Conservation (phyloP, 1,140 invertebrate genomes). For the Triops cancriformis region DNA sequence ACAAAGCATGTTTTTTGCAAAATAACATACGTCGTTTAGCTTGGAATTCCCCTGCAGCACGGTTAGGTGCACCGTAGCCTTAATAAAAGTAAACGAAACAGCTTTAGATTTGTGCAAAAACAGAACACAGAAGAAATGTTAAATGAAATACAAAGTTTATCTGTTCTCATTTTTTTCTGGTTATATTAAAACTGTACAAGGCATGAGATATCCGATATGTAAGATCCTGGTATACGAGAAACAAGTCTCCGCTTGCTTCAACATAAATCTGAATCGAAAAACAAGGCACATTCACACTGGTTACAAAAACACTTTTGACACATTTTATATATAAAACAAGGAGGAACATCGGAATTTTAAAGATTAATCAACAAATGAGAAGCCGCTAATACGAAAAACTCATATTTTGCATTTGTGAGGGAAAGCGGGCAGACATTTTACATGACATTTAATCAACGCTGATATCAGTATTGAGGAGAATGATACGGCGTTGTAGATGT, state of each 20-base stretch:
- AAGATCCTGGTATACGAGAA: slow-evolving; percentile 10
- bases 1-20: too few relatives aligned
- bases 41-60: too few relatives aligned
- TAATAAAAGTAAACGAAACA: too few relatives aligned
- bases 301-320: background rate
- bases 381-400: background rate
- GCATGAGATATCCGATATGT: background rate
- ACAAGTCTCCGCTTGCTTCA: background rate
- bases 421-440: background rate
- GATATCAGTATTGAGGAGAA: background rate
- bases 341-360: background rate
- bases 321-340: background rate
- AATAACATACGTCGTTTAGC: too few relatives aligned
- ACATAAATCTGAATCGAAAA: background rate
- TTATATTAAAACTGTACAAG: slow-evolving; percentile 14
- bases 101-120: too few relatives aligned
- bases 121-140: too few relatives aligned
- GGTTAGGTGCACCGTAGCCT: too few relatives aligned
- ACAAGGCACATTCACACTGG: background rate
- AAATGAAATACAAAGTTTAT: background rate
- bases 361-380: background rate
- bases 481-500: background rate
- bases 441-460: background rate
- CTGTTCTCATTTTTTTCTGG: background rate
- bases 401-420: background rate